These are phyloP conservation scores for Porphyrio hochstetteri DNA, from an alignment of 2,113 vertebrate species.

Conservation along the genomic window DNA sequence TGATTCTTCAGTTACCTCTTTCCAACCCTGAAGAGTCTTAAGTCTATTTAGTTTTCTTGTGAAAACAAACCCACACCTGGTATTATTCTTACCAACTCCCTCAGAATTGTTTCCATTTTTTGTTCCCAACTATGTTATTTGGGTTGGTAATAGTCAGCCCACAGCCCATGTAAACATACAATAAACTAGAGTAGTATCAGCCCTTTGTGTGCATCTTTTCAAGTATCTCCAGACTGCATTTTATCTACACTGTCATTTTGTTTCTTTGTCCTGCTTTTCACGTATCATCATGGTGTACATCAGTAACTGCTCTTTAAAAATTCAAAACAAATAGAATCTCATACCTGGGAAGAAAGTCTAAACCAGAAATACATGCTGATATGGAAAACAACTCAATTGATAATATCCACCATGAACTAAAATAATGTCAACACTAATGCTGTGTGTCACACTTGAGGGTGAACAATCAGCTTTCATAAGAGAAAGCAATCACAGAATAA, in stretches of 20 bases:
- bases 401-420: not conserved
- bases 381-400: not conserved
- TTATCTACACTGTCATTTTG: not conserved
- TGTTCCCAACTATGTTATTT: no score
- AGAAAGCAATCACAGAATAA: not conserved
- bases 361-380: not conserved
- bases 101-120: not conserved
- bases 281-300: rapidly evolving
- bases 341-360: not conserved
- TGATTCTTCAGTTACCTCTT: not conserved
- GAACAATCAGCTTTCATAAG: not conserved
- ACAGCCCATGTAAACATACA: not conserved
- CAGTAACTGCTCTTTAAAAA: not conserved
- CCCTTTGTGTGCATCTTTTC: not conserved
- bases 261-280: not conserved
- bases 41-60: not conserved
- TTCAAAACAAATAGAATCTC: not conserved
- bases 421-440: not conserved
- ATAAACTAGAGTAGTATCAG: not conserved
- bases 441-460: not conserved
- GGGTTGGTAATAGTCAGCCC: not conserved
- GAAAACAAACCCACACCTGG: not conserved
- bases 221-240: not conserved
- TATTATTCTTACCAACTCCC: not conserved
- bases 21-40: not conserved